Evolutionary conservation across 2,113 vertebrate species (phyloP).

Genomic region (Ptyas mucosa): DNA sequence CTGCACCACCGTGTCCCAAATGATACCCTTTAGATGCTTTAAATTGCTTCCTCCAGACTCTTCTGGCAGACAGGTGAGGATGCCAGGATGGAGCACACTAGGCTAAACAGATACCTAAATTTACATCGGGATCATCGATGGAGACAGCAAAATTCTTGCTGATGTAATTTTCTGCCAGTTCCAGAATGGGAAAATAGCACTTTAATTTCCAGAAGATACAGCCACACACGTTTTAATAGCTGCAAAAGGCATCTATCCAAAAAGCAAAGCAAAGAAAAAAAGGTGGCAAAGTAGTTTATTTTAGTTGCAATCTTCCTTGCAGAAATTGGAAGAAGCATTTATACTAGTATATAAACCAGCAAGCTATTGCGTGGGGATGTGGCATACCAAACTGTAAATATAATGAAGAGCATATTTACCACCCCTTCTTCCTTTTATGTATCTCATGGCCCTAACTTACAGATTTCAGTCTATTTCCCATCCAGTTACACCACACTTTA

Average conservation of each 20-base stretch:
- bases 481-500: too few species aligned
- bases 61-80: not conserved
- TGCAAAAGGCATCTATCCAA: not conserved
- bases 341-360: not conserved
- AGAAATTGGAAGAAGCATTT: not conserved
- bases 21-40: not conserved
- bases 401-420: not conserved
- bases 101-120: not conserved
- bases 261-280: not conserved
- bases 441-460: not conserved
- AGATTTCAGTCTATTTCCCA: not conserved
- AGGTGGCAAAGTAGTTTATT: not conserved
- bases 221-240: not conserved
- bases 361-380: not conserved
- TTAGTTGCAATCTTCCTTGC: not conserved
- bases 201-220: not conserved
- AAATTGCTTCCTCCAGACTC: not conserved
- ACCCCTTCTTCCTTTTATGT: not conserved
- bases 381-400: not conserved
- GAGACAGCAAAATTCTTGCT: not conserved
- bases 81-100: not conserved
- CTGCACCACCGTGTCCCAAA: not conserved
- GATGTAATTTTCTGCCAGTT: not conserved
- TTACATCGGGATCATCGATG: not conserved
- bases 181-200: not conserved